phyloP scores from a whole-genome alignment of 35 echinoderm and acorn worm genomes.

The Apostichopus japonicus region DNA sequence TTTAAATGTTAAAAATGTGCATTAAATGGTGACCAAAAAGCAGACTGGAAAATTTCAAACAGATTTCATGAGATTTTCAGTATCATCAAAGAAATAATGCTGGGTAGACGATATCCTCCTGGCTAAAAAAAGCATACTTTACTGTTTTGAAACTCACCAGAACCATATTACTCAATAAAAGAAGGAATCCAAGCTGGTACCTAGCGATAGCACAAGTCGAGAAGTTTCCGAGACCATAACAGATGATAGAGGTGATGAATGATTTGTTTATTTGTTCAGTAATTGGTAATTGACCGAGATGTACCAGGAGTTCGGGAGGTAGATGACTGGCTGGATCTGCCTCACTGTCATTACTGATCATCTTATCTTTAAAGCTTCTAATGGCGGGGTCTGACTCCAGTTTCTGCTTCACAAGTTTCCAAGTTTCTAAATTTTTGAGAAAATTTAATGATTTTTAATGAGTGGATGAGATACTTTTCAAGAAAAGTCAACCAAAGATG shows the following conservation, averaged over 20 bases:
- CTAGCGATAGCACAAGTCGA: slow-evolving; percentile 72
- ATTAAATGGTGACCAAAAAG: not conserved
- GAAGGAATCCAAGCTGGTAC: slow-evolving; percentile 84
- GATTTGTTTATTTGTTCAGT: slow-evolving; percentile 2
- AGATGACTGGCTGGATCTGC: not conserved
- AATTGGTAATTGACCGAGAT: not conserved
- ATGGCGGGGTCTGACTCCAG: slow-evolving; percentile 23
- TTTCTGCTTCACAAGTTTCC: slow-evolving; percentile 40
- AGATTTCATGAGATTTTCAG: too few relatives aligned
- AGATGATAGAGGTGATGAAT: slow-evolving; percentile 60
- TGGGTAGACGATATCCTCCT: too few relatives aligned
- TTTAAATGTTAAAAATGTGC: too few relatives aligned
- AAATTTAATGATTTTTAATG: not conserved
- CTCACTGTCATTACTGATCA: not conserved
- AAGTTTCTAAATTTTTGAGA: slow-evolving; percentile 28
- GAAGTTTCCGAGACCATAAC: slow-evolving; percentile 97
- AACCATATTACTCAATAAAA: slow-evolving; percentile 69
- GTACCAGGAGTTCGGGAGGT: slow-evolving; percentile 13
- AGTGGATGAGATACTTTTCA: not conserved
- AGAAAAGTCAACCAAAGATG: too few relatives aligned
- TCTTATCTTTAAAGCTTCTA: not conserved
- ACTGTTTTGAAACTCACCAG: slow-evolving; percentile 24
- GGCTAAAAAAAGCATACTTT: too few relatives aligned
- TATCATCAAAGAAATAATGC: too few relatives aligned
- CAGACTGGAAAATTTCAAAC: not conserved